Percentiles rank a stretch among this genome's conserved stretches.
Conservation (phyloP, 1,140 invertebrate genomes). For the Sarcophaga peregrina region DNA sequence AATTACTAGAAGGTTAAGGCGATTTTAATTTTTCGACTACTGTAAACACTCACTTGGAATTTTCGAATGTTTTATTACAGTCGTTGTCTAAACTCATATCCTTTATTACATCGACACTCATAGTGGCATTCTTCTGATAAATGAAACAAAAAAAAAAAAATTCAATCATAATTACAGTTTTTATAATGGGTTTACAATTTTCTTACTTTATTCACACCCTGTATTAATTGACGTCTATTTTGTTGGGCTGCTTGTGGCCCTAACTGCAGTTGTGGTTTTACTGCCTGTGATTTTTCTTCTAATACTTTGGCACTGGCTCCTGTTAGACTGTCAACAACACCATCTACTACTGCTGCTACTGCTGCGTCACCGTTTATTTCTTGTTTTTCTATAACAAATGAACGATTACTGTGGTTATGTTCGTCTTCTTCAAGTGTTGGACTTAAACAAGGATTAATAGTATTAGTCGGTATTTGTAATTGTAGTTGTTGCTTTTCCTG, state of each 20-base stretch:
- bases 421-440: conserved; percentile 63
- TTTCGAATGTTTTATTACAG: conserved; percentile 63
- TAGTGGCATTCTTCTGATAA: conserved; percentile 63
- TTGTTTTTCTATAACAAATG: conserved; percentile 49
- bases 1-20: conserved; percentile 28
- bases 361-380: background rate
- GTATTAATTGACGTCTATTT: conserved; percentile 39
- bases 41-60: conserved; percentile 56
- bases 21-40: conserved; percentile 28
- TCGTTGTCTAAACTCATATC: conserved; percentile 60
- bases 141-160: conserved; percentile 26
- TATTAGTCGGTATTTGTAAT: conserved; percentile 43
- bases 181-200: background rate
- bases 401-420: conserved; percentile 47
- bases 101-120: conserved; percentile 64
- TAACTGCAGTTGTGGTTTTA: conserved; percentile 25
- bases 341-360: conserved; percentile 50
- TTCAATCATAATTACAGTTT: background rate
- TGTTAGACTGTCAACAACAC: background rate
- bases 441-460: conserved; percentile 50
- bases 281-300: conserved; percentile 36
- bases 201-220: conserved; percentile 29
- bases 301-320: conserved; percentile 37
- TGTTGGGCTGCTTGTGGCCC: conserved; percentile 23
- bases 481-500: conserved; percentile 48